Evolutionary conservation across 2,797 vertebrate species (phyloP), one percentile per base, ranked within the genome.

Genomic region (Rhinella marina): DNA sequence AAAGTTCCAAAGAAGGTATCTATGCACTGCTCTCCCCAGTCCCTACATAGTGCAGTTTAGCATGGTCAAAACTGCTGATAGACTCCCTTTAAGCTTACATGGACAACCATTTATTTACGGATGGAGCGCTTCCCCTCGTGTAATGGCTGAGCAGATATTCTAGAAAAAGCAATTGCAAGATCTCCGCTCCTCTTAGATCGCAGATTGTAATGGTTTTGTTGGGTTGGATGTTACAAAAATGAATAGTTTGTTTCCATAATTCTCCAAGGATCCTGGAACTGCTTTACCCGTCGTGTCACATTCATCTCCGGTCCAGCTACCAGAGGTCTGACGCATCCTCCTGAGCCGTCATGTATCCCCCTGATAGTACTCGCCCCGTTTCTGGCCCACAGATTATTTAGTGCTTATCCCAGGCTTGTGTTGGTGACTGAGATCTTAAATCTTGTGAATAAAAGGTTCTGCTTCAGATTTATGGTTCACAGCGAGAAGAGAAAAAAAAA

Each of bases 241-340:
- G 64, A 59, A 72, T 70, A 8, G 50, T 81, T 61, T 81, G 41
- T 73, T 79, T 41, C 25, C 52, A n/a, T 3, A 32, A 7, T 54
- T 81, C 79, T 77, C 61, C 0, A 3, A 21, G 54, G 73, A 21
- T 41, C 4, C 77, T 23, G 59, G 16, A 12, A 21, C 66, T n/a
- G 54, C 52, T 86, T 81, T 29, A 72, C 78, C 79, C 81, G 78
- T 81, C 85, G 62, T 50, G 78, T 87, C 78, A 27, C 66, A 72
- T 87, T 81, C 80, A 61, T 73, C 54, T 81, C 52, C 11, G 29
- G 10, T 17, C 23, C 4, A 0, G 23, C 41, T 73, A 54, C 78
- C 78, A 0, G 27, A 62, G 79, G 78, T 61, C 66, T 50, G 54
- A 9, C 5, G 85, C 14, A 16, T 11, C 41, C 56, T 32, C 21